Base-by-base conservation (phyloP, 35 echinoderm and acorn worm genomes). In the Strongylocentrotus purpuratus region DNA sequence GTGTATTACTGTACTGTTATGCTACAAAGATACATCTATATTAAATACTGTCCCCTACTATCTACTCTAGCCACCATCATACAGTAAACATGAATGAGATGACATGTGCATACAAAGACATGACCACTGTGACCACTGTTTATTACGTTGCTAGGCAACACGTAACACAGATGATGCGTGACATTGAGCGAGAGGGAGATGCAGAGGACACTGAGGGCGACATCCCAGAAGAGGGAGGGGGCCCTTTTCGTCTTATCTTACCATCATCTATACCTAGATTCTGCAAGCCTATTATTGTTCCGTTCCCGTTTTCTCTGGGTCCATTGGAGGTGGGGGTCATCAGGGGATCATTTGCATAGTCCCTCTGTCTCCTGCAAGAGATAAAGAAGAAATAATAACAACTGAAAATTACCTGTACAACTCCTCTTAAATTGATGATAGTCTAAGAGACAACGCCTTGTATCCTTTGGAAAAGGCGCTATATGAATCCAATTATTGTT, bases 261-360 rank as follows among this genome's bases (percentile, higher is more conserved):
- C 87, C 87, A 33, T 89, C 31, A 7, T 89, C 87, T 45, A 89
- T 89, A 89, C 87, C 87, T 89, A 89, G 87, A 89, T 89, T 89
- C 31, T 45, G 20, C 87, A 89, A 33, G 32, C 20, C 20, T 25
- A 88, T 18, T 33, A 33, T 33, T 41, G 87, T 17, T 89, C 33
- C 20, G 87, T 33, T 89, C 32, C 87, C 87, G 7, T 25, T 46
- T 9, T 33, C 45, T 20, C 33, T 9, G n/a, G 31, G 45, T 89
- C 32, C 32, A 14, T 22, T 89, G 2, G 87, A 5, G 3, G 5
- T 41, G 0, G 87, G 33, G 2, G 33, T 45, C 87, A 45, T 41
- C 87, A 89, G 87, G 45, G 2, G 65, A 78, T 78, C 65, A n/a
- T n/a, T 28, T 8, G 65, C 4, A 6, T 78, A 7, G 0, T 78